These are phyloP conservation scores for Oligia latruncula DNA, from an alignment of 2,888 invertebrate genomes.

Conservation along the genomic window DNA sequence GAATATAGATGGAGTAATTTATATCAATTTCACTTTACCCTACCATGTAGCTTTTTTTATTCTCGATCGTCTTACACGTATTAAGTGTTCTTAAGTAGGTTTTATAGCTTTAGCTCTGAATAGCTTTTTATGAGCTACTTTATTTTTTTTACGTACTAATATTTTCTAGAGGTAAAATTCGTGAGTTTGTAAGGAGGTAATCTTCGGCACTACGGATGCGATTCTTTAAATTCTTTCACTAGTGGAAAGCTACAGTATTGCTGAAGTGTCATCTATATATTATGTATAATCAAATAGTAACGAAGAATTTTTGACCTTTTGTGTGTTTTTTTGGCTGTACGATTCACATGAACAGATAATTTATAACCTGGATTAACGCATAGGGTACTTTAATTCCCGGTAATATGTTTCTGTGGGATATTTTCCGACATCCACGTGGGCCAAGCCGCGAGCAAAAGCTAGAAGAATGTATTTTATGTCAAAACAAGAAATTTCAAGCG, in stretches of 20 bases:
- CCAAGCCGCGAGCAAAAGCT: no score
- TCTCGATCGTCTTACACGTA: background rate
- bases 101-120: slow-evolving; percentile 7
- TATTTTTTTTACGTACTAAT: background rate
- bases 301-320: no score
- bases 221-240: background rate
- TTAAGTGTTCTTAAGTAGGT: background rate
- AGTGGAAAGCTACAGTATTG: background rate
- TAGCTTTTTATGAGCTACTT: background rate
- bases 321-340: no score
- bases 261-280: background rate
- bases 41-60: slow-evolving; percentile 23
- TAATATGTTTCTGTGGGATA: background rate
- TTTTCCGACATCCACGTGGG: background rate
- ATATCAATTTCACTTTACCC: slow-evolving; percentile 46
- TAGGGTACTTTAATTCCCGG: no score
- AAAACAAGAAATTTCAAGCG: background rate
- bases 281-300: no score
- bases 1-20: slow-evolving; percentile 63
- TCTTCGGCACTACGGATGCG: background rate
- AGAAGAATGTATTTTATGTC: background rate
- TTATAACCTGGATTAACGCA: no score
- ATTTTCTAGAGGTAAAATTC: background rate
- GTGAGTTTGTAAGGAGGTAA: background rate
- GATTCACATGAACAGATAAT: no score